Evolutionary conservation across 2,797 vertebrate species (phyloP).

Genomic region (Thaleichthys pacificus): DNA sequence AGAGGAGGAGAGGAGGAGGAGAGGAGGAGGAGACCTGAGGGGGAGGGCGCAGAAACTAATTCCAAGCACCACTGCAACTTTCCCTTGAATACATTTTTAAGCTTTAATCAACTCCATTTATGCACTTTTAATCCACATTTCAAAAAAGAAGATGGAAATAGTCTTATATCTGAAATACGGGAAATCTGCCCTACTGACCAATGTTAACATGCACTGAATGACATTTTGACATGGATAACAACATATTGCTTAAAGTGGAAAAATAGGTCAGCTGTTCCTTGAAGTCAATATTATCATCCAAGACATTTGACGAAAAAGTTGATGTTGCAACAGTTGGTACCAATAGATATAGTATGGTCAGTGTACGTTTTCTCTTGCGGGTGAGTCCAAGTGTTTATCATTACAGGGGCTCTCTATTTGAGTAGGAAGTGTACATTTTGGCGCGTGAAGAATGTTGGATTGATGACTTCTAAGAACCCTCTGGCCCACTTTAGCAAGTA

Average conservation of each 20-base stretch:
- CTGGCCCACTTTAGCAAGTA: conserved; percentile 26
- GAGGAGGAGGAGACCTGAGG: conserved; percentile 26
- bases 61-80: neutral
- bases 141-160: too few species aligned
- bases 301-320: neutral
- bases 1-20: too few species aligned
- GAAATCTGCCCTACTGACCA: too few species aligned
- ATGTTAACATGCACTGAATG: too few species aligned
- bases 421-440: conserved; percentile 26
- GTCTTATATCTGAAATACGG: too few species aligned
- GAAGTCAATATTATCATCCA: neutral
- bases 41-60: conserved; percentile 2
- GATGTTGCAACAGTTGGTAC: neutral
- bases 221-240: too few species aligned
- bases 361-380: neutral
- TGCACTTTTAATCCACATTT: too few species aligned
- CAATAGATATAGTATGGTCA: neutral
- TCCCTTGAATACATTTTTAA: neutral
- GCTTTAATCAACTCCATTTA: neutral
- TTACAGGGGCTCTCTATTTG: conserved; percentile 29
- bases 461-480: conserved; percentile 39
- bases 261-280: neutral
- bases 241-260: too few species aligned
- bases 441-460: conserved; percentile 17
- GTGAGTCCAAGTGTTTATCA: neutral